Percentiles rank a stretch among this genome's conserved stretches.
Evolutionary conservation across 2,888 invertebrate species (phyloP).

Genomic region (Watsonalla binaria): DNA sequence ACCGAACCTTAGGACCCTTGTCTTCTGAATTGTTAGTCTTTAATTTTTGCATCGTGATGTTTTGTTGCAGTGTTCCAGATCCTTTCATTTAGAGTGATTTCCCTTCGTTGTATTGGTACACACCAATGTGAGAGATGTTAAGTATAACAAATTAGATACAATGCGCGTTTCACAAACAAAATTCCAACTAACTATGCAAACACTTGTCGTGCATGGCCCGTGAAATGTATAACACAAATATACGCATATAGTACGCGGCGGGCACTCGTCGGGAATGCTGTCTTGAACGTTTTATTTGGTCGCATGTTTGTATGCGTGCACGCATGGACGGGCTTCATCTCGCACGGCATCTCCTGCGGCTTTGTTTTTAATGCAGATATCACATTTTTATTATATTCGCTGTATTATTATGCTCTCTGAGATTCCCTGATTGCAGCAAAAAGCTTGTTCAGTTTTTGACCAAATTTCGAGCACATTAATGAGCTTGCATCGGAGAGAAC

Average conservation of each 20-base stretch:
- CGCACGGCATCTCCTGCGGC: slow-evolving; percentile 3
- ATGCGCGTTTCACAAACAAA: slow-evolving; percentile 29
- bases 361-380: slow-evolving; percentile 4
- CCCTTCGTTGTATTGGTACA: neutral
- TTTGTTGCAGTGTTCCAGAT: neutral
- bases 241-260: slow-evolving; percentile 34
- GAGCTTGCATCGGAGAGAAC: too few relatives aligned
- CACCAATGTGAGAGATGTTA: neutral
- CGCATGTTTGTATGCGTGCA: slow-evolving; percentile 37
- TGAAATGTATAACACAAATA: slow-evolving; percentile 66
- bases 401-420: neutral
- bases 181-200: slow-evolving; percentile 59
- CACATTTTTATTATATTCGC: slow-evolving; percentile 1
- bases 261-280: slow-evolving; percentile 55
- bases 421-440: neutral
- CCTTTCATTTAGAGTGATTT: neutral
- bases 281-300: slow-evolving; percentile 50
- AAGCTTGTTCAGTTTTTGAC: too few relatives aligned
- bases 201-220: slow-evolving; percentile 51
- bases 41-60: neutral
- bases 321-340: slow-evolving; percentile 15
- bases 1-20: neutral
- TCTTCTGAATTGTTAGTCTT: neutral
- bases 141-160: neutral
- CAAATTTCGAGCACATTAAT: too few relatives aligned